These are phyloP conservation scores for Artibeus lituratus DNA, from an alignment of 2,797 vertebrate genomes.

Conservation along the genomic window DNA sequence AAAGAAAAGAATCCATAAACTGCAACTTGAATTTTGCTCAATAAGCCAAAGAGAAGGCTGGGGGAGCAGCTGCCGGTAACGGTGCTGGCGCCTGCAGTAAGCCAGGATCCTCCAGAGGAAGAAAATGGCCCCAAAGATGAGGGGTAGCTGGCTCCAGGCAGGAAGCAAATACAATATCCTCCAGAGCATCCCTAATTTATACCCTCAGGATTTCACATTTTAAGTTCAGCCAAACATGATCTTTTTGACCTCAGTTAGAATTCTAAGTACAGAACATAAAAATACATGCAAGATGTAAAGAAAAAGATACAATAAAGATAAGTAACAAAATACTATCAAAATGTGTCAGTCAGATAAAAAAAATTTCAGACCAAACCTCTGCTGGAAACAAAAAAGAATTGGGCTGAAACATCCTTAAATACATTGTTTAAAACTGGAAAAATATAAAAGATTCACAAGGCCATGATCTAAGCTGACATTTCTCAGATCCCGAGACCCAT, in stretches of 20 bases:
- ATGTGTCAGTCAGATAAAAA: not conserved
- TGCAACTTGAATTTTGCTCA: not conserved
- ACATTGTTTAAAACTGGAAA: not conserved
- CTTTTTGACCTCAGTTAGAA: not conserved
- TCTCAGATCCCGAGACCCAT: not conserved
- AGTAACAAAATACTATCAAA: not conserved
- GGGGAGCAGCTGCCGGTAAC: not conserved
- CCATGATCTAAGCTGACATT: not conserved
- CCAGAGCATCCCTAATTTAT: not conserved
- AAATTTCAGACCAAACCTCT: not conserved
- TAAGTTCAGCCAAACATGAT: not conserved
- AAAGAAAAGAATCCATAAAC: not conserved
- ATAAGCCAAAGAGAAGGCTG: not conserved
- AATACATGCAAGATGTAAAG: not conserved
- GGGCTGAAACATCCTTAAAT: not conserved
- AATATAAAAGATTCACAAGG: not conserved
- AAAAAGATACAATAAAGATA: not conserved
- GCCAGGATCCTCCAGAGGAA: not conserved
- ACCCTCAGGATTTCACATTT: not conserved
- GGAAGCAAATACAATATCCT: not conserved
- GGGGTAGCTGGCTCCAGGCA: not conserved
- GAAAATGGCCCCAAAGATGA: not conserved
- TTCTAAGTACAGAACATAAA: not conserved
- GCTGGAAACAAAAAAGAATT: not conserved
- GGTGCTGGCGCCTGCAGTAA: not conserved